Percentiles rank a stretch among this genome's conserved stretches.
phyloP scores from a whole-genome alignment of 2,888 invertebrate species.

The Agrochola lychnidis region DNA sequence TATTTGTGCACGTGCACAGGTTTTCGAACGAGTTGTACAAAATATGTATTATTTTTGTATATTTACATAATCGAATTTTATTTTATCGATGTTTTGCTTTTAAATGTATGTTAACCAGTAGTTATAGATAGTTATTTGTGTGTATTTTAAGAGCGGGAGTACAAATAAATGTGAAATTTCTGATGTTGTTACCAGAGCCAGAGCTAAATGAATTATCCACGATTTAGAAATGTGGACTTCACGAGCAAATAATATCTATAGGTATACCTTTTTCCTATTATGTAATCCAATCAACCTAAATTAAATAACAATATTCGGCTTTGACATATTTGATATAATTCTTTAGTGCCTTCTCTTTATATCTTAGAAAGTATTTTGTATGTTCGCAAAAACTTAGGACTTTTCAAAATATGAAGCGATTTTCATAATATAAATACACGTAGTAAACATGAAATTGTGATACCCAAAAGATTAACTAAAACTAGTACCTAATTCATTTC shows the following conservation, averaged over 20 bases:
- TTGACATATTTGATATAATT: constrained; percentile 32
- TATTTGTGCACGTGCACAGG: constrained; percentile 14
- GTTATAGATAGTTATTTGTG: constrained; percentile 62
- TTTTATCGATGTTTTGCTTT: constrained; percentile 63
- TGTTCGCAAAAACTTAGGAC: too few species aligned
- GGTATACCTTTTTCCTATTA: constrained; percentile 31
- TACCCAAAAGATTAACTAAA: too few species aligned
- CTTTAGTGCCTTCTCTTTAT: too few species aligned
- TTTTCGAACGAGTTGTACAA: constrained; percentile 51
- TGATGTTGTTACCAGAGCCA: constrained; percentile 28
- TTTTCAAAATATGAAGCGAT: too few species aligned
- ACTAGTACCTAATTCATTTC: too few species aligned
- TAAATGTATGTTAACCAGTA: constrained; percentile 61
- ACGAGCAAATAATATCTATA: constrained; percentile 38
- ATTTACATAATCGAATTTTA: constrained; percentile 59
- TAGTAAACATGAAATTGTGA: too few species aligned
- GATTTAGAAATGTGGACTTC: constrained; percentile 47
- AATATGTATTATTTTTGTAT: constrained; percentile 62
- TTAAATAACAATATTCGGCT: constrained; percentile 37
- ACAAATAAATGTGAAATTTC: constrained; percentile 61
- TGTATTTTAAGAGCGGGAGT: constrained; percentile 65
- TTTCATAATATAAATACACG: too few species aligned
- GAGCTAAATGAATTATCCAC: constrained; percentile 51
- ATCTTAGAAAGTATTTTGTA: too few species aligned
- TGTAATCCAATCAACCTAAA: constrained; percentile 31